A percentile compares a stretch with the other conserved stretches of the same genome.
Evolutionary conservation across 2,113 vertebrate genomes (phyloP).

Genomic region (Nerophis lumbriciformis): DNA sequence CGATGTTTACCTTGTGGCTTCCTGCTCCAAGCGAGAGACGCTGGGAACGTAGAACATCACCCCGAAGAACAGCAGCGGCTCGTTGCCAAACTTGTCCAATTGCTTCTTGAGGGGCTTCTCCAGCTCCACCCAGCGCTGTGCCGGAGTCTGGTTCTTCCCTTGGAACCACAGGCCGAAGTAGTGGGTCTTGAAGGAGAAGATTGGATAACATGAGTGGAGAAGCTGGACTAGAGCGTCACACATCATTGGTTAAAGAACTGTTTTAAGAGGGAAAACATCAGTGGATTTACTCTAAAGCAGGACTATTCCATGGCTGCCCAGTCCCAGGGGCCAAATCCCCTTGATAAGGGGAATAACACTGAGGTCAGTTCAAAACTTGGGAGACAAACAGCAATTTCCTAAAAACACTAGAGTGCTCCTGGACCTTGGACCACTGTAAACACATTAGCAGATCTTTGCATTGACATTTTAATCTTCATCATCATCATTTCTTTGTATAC

Average conservation of each 20-base stretch:
- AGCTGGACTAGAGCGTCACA: neutral
- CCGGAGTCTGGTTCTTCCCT: slow-evolving; percentile 86
- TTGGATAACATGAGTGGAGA: neutral
- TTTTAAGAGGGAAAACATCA: neutral
- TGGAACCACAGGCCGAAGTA: slow-evolving; percentile 96
- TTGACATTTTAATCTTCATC: no score
- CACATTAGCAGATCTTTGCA: no score
- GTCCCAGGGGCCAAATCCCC: no score
- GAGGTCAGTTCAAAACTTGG: no score
- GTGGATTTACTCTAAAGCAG: no score
- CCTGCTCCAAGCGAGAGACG: slow-evolving; percentile 87
- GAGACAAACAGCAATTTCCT: no score
- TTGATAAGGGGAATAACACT: no score
- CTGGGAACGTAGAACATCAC: slow-evolving; percentile 97
- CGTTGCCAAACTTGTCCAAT: slow-evolving; percentile 94
- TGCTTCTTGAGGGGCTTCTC: slow-evolving; percentile 98
- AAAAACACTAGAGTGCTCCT: no score
- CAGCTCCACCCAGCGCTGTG: slow-evolving; percentile 93
- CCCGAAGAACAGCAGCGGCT: slow-evolving; percentile 92
- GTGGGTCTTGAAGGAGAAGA: slow-evolving; percentile 74
- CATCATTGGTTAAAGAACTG: neutral
- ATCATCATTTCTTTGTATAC: no score
- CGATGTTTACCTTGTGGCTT: slow-evolving; percentile 84
- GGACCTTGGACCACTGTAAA: no score
- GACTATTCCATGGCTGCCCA: no score